Base-by-base conservation (phyloP, 2,113 vertebrate genomes). In the Tricholaema leucomelas region DNA sequence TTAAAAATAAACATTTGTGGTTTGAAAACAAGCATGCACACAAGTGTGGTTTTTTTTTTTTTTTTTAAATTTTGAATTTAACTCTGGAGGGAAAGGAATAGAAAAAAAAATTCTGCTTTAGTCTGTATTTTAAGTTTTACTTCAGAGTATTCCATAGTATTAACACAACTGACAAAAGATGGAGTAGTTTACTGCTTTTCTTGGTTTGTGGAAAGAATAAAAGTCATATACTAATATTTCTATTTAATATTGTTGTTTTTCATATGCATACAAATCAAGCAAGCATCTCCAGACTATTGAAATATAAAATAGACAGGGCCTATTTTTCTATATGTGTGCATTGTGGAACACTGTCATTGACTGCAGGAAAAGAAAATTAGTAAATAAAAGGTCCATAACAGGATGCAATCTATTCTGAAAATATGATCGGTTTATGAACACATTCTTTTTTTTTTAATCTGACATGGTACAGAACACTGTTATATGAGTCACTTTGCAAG, bases 391-490 rank as follows among this genome's bases (percentile, higher is more conserved):
- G 6, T 69, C 36, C 8, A 1, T 75, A 77, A 56, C 4, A 70
- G 72, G 52, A 52, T n/a, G 59, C 8, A 63, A 8, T 60, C 35
- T 74, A 4, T 67, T 88, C 8, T 65, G 1, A 65, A 64, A 52
- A 20, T 65, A 27, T 46, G n/a, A 59, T 44, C 9, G 13, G 25
- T 66, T 71, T 8, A n/a, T 11, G 15, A 71, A 16, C 23, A 63
- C 13, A 15, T 5, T 23, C 70, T 38, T n/a, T 21, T 20, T 48
- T 52, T 28, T 54, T 28, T 54, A 84, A 65, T 35, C 24, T 58
- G 54, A 15, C 0, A 0, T 58, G 38, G 12, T 38, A 23, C 10
- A 48, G 14, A 76, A 24, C 2, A 2, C 14, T 67, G 2, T 19
- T 52, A 8, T 1, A 69, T 19, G 24, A 24, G 48, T 79, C 25